Percentiles rank a stretch among this genome's conserved stretches.
These are phyloP conservation scores for Hemiscyllium ocellatum DNA, from an alignment of 2,113 vertebrate species.

Conservation along the genomic window DNA sequence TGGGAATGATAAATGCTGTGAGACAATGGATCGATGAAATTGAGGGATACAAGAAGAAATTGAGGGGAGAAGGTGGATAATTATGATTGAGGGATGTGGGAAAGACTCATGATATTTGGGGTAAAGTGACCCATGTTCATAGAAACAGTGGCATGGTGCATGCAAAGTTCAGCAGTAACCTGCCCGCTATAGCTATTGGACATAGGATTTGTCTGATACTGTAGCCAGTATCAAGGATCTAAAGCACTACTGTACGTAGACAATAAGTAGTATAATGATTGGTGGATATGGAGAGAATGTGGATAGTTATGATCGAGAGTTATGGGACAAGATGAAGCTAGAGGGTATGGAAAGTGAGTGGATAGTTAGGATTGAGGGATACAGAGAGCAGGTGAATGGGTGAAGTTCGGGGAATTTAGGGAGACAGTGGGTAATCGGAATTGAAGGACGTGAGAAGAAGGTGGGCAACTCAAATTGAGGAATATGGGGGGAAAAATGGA, in stretches of 20 bases:
- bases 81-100: too few relatives aligned
- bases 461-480: background rate
- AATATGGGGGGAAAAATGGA: background rate
- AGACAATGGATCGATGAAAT: background rate
- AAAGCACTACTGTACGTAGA: too few relatives aligned
- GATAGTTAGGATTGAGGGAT: background rate
- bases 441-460: background rate
- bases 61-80: too few relatives aligned
- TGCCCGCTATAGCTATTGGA: too few relatives aligned
- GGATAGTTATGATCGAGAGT: background rate
- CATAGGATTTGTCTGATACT: too few relatives aligned
- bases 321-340: too few relatives aligned
- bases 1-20: background rate
- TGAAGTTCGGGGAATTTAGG: background rate
- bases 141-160: too few relatives aligned
- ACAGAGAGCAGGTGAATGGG: background rate
- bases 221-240: too few relatives aligned
- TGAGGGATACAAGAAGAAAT: background rate
- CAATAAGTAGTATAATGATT: too few relatives aligned
- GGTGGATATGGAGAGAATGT: background rate
- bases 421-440: background rate
- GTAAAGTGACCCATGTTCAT: too few relatives aligned
- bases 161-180: too few relatives aligned
- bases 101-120: too few relatives aligned
- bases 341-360: background rate